These are phyloP conservation scores for Bufo bufo DNA, from an alignment of 2,113 vertebrate genomes.

Conservation along the genomic window DNA sequence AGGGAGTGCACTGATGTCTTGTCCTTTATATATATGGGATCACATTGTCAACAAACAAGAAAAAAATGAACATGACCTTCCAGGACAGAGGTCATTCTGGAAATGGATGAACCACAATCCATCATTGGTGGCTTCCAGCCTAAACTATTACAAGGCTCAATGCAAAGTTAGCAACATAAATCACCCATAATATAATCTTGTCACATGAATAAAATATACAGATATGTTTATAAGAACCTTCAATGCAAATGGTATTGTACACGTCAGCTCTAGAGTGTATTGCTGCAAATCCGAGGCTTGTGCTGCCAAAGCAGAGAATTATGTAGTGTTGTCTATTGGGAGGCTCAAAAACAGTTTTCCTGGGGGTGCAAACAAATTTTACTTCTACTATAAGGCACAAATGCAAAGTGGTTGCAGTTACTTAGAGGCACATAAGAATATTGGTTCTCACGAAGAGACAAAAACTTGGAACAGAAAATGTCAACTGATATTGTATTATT, in stretches of 20 bases:
- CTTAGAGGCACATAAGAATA: no score
- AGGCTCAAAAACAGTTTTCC: no score
- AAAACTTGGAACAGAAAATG: no score
- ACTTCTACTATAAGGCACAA: no score
- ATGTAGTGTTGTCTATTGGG: no score
- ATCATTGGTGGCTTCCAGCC: neutral
- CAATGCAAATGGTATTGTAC: neutral
- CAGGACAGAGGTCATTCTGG: neutral
- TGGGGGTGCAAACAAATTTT: no score
- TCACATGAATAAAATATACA: neutral
- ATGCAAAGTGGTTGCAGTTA: no score
- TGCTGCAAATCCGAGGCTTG: no score
- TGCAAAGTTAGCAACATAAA: neutral
- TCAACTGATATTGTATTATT: no score
- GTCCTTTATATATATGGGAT: neutral
- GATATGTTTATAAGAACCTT: neutral
- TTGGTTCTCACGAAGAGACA: no score
- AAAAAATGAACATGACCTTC: neutral
- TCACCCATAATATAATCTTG: neutral
- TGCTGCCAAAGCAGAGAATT: no score
- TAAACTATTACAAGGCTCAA: conserved; percentile 1
- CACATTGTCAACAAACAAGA: conserved; percentile 6
- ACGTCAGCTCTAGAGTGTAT: no score
- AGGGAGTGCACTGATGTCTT: neutral
- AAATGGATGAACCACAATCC: conserved; percentile 2